phyloP scores from a whole-genome alignment of 2,888 invertebrate species.

The Drosophila ezoana region DNA sequence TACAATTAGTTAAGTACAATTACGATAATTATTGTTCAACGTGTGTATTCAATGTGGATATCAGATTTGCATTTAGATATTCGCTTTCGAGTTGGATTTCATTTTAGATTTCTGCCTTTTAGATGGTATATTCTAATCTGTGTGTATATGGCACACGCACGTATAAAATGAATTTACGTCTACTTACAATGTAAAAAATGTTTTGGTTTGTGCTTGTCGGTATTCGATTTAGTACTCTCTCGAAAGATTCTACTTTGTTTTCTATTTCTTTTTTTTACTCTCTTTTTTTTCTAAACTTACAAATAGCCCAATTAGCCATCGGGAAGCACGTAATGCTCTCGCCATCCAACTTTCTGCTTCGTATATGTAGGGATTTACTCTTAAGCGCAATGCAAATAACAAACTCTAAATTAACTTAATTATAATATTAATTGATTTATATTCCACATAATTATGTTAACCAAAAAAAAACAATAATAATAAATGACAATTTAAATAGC shows the following conservation, averaged over 20 bases:
- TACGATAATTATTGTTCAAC: conserved; percentile 78
- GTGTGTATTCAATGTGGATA: conserved; percentile 65
- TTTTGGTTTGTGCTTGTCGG: conserved; percentile 54
- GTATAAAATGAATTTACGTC: conserved; percentile 76
- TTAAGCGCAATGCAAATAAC: conserved; percentile 16
- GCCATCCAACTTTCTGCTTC: background rate
- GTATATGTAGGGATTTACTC: conserved; percentile 11
- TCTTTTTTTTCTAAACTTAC: conserved; percentile 43
- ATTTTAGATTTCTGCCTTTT: conserved; percentile 38
- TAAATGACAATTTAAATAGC: too few species aligned
- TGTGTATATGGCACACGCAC: conserved; percentile 43
- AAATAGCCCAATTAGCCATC: conserved; percentile 52
- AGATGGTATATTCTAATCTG: conserved; percentile 48
- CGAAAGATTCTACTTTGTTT: conserved; percentile 22
- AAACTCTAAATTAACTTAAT: conserved; percentile 6
- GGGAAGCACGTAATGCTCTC: conserved; percentile 66
- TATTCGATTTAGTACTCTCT: conserved; percentile 49
- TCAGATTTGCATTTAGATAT: conserved; percentile 51
- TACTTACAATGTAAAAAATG: conserved; percentile 75
- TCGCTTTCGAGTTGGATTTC: conserved; percentile 27
- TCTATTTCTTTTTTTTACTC: background rate
- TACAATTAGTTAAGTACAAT: conserved; percentile 75
- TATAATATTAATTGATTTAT: background rate
- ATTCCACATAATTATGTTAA: background rate
- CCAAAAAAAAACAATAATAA: background rate